Percentiles rank a stretch among this genome's conserved stretches.
Conservation (phyloP, 2,888 invertebrate species). For the Smittia aterrima region DNA sequence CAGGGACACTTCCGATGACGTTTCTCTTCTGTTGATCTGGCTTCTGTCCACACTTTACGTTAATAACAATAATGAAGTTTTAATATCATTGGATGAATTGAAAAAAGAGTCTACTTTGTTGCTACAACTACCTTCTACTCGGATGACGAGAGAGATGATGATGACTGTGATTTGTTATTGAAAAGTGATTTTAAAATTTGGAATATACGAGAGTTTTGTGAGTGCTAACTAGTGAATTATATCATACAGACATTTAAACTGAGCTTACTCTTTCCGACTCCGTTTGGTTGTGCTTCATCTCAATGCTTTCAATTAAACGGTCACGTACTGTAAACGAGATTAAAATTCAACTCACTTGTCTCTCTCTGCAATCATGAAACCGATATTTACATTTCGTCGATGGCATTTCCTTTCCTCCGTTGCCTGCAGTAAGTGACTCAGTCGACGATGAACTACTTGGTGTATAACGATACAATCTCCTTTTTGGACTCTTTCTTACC, state of each 20-base stretch:
- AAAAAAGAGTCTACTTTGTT: constrained; percentile 51
- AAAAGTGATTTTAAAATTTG: constrained; percentile 43
- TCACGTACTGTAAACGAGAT: constrained; percentile 38
- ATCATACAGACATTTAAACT: too few species aligned
- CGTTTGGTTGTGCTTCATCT: constrained; percentile 20
- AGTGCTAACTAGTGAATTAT: too few species aligned
- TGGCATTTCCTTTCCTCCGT: constrained; percentile 50
- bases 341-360: too few species aligned
- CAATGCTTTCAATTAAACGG: constrained; percentile 28
- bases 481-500: constrained; percentile 60
- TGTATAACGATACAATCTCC: constrained; percentile 57
- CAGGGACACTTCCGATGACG: constrained; percentile 53
- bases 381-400: constrained; percentile 36
- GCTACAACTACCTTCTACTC: constrained; percentile 53
- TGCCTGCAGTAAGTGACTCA: constrained; percentile 59
- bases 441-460: constrained; percentile 62
- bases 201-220: not conserved
- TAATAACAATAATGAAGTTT: constrained; percentile 39
- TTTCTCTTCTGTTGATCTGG: constrained; percentile 61
- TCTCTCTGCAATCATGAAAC: too few species aligned
- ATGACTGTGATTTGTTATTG: constrained; percentile 44
- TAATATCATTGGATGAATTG: not conserved
- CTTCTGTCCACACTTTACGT: constrained; percentile 44
- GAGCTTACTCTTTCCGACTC: constrained; percentile 22
- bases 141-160: constrained; percentile 35